Base-by-base conservation (phyloP, 2,888 invertebrate genomes). In the Agrochola lota region DNA sequence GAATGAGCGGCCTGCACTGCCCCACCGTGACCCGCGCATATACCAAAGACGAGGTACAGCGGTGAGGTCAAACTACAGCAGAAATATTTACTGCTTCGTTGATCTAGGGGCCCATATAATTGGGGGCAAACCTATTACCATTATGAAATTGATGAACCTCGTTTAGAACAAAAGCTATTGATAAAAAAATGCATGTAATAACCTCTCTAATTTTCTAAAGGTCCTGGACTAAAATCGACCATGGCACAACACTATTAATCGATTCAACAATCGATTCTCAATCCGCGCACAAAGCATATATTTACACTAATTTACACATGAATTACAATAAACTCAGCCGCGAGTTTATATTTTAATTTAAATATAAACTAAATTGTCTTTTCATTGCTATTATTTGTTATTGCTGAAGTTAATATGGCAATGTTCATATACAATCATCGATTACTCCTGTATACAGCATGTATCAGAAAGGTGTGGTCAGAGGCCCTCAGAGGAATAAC, bases 331-430 rank as follows among this genome's bases (percentile, higher is more conserved):
- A 72, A 67, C 63, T 74, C 59, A 52, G 12, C 7, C 23, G 0
- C 0, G 26, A 71, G 64, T 76, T 72, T 62, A 62, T 30, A 64
- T 62, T 75, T 67, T 46, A 62, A 43, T 57, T 74, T 64, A 15
- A 63, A 67, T 80, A 72, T 70, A 60, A 86, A 86, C 63, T 75
- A 74, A 73, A 84, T 86, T 85, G 87, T 85, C 85, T 86, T 85
- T 86, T 73, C 75, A 85, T 87, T 85, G 85, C 87, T 85, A 74
- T 69, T 30, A 7, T 1, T 55, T 69, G 35, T 86, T 86, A 86
- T 85, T 85, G 84, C 84, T 84, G 79, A 60, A 70, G 23, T 85
- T 46, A 67, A 49, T 71, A 73, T 75, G 63, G 72, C 59, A 66
- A 66, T 62, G 17, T 57, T 68, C 17, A n/a, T 55, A 35, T 17